phyloP scores from a whole-genome alignment of 2,888 invertebrate genomes.

The Agrochola macilenta region DNA sequence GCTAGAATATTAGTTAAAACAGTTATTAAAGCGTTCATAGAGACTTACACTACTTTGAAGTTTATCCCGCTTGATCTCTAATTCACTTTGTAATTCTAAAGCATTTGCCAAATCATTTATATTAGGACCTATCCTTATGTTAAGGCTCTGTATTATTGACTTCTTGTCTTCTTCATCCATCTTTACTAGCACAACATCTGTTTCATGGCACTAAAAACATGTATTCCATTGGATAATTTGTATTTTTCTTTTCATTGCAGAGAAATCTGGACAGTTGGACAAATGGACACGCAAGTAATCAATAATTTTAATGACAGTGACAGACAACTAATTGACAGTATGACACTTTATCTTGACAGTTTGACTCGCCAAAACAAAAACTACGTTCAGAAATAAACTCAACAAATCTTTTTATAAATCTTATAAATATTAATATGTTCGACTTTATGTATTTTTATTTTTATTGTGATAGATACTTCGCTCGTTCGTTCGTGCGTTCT shows the following conservation, averaged over 20 bases:
- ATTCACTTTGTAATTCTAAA: conserved; percentile 78
- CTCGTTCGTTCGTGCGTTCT: too few species aligned
- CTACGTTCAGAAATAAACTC: conserved; percentile 5
- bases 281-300: conserved; percentile 18
- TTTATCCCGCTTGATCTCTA: conserved; percentile 73
- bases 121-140: conserved; percentile 83
- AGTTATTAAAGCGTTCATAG: neutral
- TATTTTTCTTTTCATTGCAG: conserved; percentile 15
- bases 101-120: conserved; percentile 79
- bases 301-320: conserved; percentile 14
- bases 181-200: conserved; percentile 16
- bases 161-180: conserved; percentile 81
- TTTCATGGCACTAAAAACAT: conserved; percentile 11
- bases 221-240: conserved; percentile 30
- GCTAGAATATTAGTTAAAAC: neutral
- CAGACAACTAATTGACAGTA: neutral
- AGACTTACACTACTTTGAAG: conserved; percentile 80
- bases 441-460: too few species aligned
- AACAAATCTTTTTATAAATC: neutral
- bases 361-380: neutral
- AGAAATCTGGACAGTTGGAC: conserved; percentile 21
- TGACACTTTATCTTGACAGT: neutral
- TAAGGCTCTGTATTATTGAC: conserved; percentile 86
- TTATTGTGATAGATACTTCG: too few species aligned
- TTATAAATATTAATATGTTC: too few species aligned